Conservation (phyloP, 1,140 invertebrate genomes). For the Lycorma delicatula region DNA sequence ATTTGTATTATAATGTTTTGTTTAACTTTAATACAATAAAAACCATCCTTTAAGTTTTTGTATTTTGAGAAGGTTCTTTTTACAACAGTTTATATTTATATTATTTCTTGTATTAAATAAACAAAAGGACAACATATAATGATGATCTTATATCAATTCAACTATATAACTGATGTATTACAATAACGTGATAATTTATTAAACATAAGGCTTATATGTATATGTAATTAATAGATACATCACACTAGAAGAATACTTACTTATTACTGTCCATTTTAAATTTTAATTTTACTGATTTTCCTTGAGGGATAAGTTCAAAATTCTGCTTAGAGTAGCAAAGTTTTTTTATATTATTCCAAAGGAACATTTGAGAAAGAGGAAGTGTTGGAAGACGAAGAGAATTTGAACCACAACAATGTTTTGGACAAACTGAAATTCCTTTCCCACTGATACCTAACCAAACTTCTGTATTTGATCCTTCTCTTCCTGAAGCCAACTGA, state of each 20-base stretch:
- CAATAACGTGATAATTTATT: too few relatives aligned
- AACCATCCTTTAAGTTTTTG: too few relatives aligned
- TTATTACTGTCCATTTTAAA: constrained; percentile 63
- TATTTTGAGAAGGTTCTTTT: too few relatives aligned
- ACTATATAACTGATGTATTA: too few relatives aligned
- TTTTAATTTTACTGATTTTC: constrained; percentile 58
- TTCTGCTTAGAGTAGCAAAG: constrained; percentile 64
- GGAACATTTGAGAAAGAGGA: constrained; percentile 32
- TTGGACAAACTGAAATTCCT: constrained; percentile 22
- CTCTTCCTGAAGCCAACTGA: constrained; percentile 11
- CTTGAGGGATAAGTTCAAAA: constrained; percentile 51
- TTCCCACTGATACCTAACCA: constrained; percentile 26
- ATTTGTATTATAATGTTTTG: too few relatives aligned
- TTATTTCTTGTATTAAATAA: too few relatives aligned
- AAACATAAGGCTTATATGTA: too few relatives aligned
- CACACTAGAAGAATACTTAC: constrained; percentile 36
- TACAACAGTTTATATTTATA: too few relatives aligned
- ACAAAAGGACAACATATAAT: too few relatives aligned
- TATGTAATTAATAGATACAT: background rate
- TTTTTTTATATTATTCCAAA: constrained; percentile 63
- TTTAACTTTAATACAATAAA: too few relatives aligned
- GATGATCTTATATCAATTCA: too few relatives aligned
- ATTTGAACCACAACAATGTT: constrained; percentile 16
- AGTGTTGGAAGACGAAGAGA: background rate
- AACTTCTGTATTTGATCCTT: constrained; percentile 14